Conservation (phyloP, 2,113 vertebrate genomes). For the Chamaea fasciata region DNA sequence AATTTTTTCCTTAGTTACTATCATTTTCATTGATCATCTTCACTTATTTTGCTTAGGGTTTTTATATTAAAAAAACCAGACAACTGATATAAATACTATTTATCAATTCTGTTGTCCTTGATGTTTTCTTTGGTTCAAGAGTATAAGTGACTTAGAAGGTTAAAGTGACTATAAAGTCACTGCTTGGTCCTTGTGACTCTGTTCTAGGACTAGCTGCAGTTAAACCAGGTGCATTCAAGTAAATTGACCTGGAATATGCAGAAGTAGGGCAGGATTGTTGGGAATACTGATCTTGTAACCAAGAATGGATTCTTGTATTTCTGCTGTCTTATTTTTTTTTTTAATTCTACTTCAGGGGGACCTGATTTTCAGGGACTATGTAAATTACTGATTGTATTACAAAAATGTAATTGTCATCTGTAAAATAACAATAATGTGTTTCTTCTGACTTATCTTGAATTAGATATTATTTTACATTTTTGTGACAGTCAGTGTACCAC, state of each 20-base stretch:
- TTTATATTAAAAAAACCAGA: fast-evolving
- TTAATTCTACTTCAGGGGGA: background rate
- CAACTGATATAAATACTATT: background rate
- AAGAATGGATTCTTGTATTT: background rate
- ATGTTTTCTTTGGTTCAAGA: background rate
- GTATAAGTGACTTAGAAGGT: background rate
- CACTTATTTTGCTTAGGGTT: background rate
- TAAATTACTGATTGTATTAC: background rate
- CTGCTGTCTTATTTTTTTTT: background rate
- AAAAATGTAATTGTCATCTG: background rate
- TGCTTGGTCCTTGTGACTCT: background rate
- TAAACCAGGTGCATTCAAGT: fast-evolving
- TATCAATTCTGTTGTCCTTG: background rate
- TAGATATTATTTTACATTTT: background rate
- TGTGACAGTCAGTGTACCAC: background rate
- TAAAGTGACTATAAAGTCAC: background rate
- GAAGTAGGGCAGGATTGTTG: background rate
- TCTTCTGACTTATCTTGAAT: background rate
- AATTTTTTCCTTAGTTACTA: background rate
- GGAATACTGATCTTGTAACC: background rate
- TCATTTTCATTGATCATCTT: background rate
- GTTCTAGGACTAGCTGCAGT: background rate
- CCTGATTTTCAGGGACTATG: background rate
- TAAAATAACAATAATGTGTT: background rate
- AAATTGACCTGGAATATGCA: background rate